Evolutionary conservation across 2,113 vertebrate species (phyloP).

Genomic region (human (Homo sapiens)): DNA sequence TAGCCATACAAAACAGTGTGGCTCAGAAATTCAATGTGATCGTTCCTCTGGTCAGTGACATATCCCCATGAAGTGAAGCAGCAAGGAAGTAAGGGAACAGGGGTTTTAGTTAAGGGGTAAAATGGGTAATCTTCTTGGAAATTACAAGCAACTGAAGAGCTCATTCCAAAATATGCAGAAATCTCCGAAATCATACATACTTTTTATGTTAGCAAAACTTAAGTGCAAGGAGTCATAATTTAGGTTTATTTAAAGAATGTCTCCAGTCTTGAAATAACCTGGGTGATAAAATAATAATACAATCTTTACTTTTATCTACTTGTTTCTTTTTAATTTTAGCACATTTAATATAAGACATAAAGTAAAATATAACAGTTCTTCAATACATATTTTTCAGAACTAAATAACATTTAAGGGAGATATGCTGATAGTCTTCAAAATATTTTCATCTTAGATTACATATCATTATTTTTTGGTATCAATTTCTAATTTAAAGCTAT

Average conservation of each 20-base stretch:
- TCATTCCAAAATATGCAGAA: background rate
- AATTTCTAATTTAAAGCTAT: background rate
- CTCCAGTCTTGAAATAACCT: background rate
- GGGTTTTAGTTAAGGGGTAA: background rate
- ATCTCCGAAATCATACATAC: background rate
- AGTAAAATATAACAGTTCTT: background rate
- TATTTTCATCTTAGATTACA: background rate
- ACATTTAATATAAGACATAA: background rate
- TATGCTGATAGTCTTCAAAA: background rate
- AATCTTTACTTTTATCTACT: background rate
- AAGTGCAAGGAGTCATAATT: background rate
- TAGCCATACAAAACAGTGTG: background rate
- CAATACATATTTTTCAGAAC: background rate
- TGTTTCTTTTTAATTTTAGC: background rate
- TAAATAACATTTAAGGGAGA: background rate
- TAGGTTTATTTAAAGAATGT: background rate
- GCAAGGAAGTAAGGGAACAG: background rate
- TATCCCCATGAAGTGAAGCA: background rate
- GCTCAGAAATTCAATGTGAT: background rate
- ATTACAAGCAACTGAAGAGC: background rate
- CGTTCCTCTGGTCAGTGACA: background rate
- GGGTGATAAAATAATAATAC: background rate
- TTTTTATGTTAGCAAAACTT: background rate
- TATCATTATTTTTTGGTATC: background rate
- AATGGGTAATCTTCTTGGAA: background rate